Base-by-base conservation (phyloP, 1,140 invertebrate species). In the Drosophila nikananu region DNA sequence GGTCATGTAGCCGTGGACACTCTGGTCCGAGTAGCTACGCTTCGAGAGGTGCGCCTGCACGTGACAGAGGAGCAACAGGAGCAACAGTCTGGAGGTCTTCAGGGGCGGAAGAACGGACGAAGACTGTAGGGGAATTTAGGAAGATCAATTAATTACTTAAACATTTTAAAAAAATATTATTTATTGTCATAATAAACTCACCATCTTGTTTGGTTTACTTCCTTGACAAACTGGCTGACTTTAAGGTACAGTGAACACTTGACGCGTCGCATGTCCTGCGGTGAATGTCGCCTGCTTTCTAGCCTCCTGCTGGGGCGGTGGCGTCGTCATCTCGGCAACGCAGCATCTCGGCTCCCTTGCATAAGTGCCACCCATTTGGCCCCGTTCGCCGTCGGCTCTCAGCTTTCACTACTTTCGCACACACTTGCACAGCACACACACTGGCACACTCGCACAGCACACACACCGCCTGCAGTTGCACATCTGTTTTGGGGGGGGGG, bases 1-100 rank as follows among this genome's bases (percentile, higher is more conserved):
- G 12, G 96, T 96, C 74, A 97, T 94, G 91, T 97, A 97, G 91
- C 96, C 96, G 83, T 95, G 95, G 9, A 97, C 95, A 48, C 96
- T 96, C 87, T 96, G 96, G 92, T 97, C 97, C 17, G 95, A 96
- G 90, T 96, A 96, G 89, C 96, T 96, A 82, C 96, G 94, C 92
- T 96, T 96, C 8, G 93, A 94, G 44, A 95, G 93, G 61, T 76
- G 93, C 10, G 65, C 70, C 44, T 79, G 73, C 37, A 68, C 74
- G 27, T 57, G 96, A 86, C 95, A 95, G 2, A 93, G 17, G 13
- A 75, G 44, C 52, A 92, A 19, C 5, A 81, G 51, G 21, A 92
- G 58, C 77, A 81, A 58, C 37, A 80, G 46, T 63, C 66, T 17
- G 15, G 62, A 62, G 27, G 63, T 60, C 32, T 37, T 55, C 49